Conservation (phyloP, 2,888 invertebrate species). For the Pristionchus entomophagus region DNA sequence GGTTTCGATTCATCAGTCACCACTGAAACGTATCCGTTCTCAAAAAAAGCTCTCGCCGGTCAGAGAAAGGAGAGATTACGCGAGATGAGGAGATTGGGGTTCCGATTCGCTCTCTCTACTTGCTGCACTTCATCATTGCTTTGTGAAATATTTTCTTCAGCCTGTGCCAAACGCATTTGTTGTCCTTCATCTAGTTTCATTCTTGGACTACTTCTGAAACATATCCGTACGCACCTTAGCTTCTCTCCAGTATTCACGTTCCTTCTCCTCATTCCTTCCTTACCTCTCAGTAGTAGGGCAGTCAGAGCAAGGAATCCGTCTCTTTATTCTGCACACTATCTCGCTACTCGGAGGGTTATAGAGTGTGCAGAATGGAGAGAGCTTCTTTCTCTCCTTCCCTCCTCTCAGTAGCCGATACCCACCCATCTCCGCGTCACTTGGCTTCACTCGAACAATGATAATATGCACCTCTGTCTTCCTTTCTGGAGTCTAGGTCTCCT, state of each 20-base stretch:
- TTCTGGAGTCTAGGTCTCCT: not conserved
- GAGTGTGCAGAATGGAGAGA: not conserved
- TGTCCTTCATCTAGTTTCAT: not conserved
- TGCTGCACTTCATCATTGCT: no score
- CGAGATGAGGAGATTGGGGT: no score
- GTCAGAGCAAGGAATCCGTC: not conserved
- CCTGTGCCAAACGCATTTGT: no score
- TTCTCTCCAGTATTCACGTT: not conserved
- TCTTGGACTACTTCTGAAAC: not conserved
- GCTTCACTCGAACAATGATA: not conserved
- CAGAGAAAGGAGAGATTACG: no score
- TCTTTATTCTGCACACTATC: not conserved
- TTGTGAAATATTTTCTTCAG: not conserved
- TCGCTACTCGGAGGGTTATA: not conserved
- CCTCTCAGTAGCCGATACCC: not conserved
- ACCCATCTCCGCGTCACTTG: not conserved
- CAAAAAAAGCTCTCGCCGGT: not conserved
- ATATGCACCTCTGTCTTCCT: not conserved
- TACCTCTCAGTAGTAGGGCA: not conserved
- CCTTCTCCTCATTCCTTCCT: not conserved
- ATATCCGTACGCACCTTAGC: no score
- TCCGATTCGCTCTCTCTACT: no score
- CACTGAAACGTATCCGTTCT: not conserved
- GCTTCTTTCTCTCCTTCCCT: no score
- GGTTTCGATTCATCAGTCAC: not conserved